Percentiles rank a stretch among this genome's conserved stretches.
These are phyloP conservation scores for Sinocyclocheilus anshuiensis DNA, from an alignment of 2,113 vertebrate species.

Conservation along the genomic window DNA sequence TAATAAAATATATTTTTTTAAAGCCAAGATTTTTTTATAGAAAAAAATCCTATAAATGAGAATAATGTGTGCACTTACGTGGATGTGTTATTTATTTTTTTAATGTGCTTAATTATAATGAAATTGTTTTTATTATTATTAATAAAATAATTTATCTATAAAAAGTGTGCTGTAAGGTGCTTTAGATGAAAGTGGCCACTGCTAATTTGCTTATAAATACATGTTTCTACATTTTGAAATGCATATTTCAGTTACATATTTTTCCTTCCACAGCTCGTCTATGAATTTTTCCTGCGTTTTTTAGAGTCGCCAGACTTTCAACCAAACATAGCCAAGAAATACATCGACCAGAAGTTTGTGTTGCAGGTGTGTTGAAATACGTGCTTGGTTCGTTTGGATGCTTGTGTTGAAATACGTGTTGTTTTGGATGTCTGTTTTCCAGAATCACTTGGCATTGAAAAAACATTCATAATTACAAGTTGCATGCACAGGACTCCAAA, in stretches of 20 bases:
- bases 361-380: slow-evolving; percentile 85
- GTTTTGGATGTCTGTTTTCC: not conserved
- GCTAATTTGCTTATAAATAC: not conserved
- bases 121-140: not conserved
- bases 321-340: slow-evolving; percentile 99
- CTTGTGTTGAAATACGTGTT: slow-evolving; percentile 64
- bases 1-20: no score
- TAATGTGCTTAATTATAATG: no score
- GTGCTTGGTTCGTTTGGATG: not conserved
- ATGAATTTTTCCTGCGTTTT: slow-evolving; percentile 98
- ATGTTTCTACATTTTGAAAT: not conserved
- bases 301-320: slow-evolving; percentile 98
- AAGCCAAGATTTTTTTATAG: no score
- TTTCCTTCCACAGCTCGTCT: slow-evolving; percentile 87
- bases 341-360: slow-evolving; percentile 99
- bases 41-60: no score
- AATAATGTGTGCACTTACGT: no score
- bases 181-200: not conserved
- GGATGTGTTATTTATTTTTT: no score
- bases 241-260: slow-evolving; percentile 15
- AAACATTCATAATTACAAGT: not conserved
- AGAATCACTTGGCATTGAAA: not conserved
- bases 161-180: not conserved
- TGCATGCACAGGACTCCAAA: no score
- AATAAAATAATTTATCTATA: not conserved